These are phyloP conservation scores for Argyra leucocephala DNA, from an alignment of 2,888 invertebrate species.

Conservation along the genomic window DNA sequence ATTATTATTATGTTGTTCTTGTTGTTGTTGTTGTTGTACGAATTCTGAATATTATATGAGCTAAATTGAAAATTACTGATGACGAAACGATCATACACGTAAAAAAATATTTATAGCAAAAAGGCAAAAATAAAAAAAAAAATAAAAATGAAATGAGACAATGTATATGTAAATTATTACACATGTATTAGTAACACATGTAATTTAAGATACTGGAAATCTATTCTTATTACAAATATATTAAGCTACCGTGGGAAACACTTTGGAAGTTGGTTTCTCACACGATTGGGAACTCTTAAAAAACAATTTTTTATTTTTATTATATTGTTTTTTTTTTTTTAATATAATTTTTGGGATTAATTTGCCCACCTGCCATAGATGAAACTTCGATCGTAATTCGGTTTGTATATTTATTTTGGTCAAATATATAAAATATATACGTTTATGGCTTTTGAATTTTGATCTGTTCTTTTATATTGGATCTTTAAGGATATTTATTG, in stretches of 20 bases:
- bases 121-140: too few species aligned
- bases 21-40: background rate
- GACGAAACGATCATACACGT: too few species aligned
- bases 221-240: slow-evolving; percentile 23
- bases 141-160: too few species aligned
- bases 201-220: background rate
- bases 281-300: slow-evolving; percentile 26
- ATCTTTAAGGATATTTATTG: too few species aligned
- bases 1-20: background rate
- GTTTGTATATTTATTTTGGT: background rate
- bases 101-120: too few species aligned
- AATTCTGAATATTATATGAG: background rate
- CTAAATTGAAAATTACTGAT: too few species aligned
- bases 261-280: slow-evolving; percentile 42
- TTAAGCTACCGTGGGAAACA: slow-evolving; percentile 40
- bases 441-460: background rate
- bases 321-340: background rate
- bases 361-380: slow-evolving; percentile 10
- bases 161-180: too few species aligned
- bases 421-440: background rate
- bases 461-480: background rate
- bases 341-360: background rate
- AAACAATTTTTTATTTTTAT: background rate
- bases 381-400: background rate
- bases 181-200: too few species aligned